phyloP scores from a whole-genome alignment of 1,140 invertebrate genomes.

The Saccostrea glomerata region DNA sequence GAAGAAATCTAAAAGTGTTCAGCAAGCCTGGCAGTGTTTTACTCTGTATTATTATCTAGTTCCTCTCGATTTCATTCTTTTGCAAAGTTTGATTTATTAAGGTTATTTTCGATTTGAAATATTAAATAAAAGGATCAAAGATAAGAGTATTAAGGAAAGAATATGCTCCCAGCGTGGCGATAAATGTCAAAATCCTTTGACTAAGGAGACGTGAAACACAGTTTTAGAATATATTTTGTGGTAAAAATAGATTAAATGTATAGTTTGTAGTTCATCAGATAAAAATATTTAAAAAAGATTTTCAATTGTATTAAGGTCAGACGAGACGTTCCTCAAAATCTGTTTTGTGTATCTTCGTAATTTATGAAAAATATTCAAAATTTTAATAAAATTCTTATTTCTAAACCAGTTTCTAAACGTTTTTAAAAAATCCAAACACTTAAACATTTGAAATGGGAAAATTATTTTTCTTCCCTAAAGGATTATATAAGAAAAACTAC shows the following conservation, averaged over 20 bases:
- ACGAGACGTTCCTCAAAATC: too few species aligned
- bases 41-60: not conserved
- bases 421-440: too few species aligned
- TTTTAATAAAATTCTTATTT: too few species aligned
- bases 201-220: not conserved
- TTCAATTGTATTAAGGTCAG: too few species aligned
- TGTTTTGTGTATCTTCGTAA: too few species aligned
- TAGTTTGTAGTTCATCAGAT: not conserved
- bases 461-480: too few species aligned
- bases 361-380: too few species aligned
- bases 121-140: conserved; percentile 14
- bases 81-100: conserved; percentile 1
- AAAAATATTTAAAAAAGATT: not conserved
- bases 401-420: too few species aligned
- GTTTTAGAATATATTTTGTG: not conserved
- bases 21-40: not conserved
- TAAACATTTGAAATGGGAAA: too few species aligned
- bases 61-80: not conserved
- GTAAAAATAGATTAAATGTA: not conserved
- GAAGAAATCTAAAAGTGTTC: not conserved
- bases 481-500: too few species aligned
- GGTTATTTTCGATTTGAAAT: conserved; percentile 3
- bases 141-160: not conserved
- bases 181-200: not conserved
- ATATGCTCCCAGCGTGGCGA: not conserved